phyloP scores from a whole-genome alignment of 2,113 vertebrate genomes.

The Terrapene triunguis region DNA sequence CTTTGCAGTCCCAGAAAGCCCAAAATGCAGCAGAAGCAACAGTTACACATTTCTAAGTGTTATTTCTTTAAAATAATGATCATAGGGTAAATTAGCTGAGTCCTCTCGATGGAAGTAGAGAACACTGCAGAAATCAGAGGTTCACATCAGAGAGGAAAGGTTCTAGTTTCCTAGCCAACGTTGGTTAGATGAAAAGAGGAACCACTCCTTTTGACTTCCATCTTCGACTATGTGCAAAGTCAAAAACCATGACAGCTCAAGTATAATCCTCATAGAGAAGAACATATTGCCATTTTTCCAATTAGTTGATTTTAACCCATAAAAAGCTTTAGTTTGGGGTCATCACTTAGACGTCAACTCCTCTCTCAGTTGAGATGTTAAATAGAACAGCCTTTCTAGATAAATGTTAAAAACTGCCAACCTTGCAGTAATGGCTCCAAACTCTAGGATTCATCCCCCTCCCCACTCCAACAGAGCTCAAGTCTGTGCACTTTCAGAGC shows the following conservation, averaged over 20 bases:
- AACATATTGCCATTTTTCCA: neutral
- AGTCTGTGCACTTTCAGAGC: neutral
- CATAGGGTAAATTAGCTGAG: neutral
- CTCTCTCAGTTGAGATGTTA: neutral
- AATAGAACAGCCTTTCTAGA: neutral
- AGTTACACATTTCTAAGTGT: too few species aligned
- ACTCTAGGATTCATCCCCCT: neutral
- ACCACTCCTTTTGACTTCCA: neutral
- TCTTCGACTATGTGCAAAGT: neutral
- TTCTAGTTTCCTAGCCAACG: neutral
- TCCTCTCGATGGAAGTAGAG: too few species aligned
- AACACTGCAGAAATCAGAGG: neutral
- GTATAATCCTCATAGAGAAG: neutral
- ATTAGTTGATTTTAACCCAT: neutral
- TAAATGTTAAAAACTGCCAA: neutral
- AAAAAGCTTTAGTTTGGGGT: neutral
- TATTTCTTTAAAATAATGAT: neutral
- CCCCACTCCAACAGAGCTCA: neutral
- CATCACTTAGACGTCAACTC: neutral
- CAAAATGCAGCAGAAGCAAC: too few species aligned
- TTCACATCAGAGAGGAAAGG: neutral
- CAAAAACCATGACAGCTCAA: neutral
- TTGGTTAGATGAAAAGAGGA: neutral
- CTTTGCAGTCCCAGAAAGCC: too few species aligned
- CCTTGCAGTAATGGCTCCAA: neutral